These are phyloP conservation scores for Himalopsyche anomala DNA, from an alignment of 2,888 invertebrate species.

Conservation along the genomic window DNA sequence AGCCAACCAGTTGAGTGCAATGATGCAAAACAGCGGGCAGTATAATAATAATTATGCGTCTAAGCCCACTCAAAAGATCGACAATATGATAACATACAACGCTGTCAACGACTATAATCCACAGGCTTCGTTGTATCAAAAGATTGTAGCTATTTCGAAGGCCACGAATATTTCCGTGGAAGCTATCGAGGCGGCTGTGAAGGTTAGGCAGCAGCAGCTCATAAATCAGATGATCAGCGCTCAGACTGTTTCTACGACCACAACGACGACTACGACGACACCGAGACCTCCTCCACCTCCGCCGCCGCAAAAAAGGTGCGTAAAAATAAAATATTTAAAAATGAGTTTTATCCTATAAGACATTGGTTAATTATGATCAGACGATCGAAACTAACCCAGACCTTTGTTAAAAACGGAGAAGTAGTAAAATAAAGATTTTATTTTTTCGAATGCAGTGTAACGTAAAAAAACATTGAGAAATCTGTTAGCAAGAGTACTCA, in stretches of 20 bases:
- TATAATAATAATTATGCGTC: conserved; percentile 66
- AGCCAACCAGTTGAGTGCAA: conserved; percentile 68
- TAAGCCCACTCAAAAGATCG: conserved; percentile 73
- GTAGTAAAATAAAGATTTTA: too few relatives aligned
- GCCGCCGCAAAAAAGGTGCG: conserved; percentile 69
- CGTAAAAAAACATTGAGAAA: too few relatives aligned
- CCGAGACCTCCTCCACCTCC: conserved; percentile 68
- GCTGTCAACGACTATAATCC: conserved; percentile 66
- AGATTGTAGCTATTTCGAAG: conserved; percentile 78
- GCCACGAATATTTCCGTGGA: conserved; percentile 88
- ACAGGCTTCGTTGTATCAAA: conserved; percentile 69
- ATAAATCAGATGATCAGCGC: conserved; percentile 78
- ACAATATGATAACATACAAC: conserved; percentile 68
- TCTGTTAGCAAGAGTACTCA: too few relatives aligned
- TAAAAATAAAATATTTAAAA: neutral
- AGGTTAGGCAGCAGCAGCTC: conserved; percentile 83
- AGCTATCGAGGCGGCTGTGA: conserved; percentile 85
- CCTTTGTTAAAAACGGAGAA: too few relatives aligned
- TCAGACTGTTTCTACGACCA: conserved; percentile 73
- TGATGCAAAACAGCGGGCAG: conserved; percentile 39
- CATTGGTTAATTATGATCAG: too few relatives aligned
- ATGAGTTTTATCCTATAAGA: too few relatives aligned
- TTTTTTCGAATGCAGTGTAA: too few relatives aligned
- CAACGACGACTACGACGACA: conserved; percentile 73
- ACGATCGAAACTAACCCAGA: too few relatives aligned